These are phyloP conservation scores for Oopsacas minuta DNA, from an alignment of 37 sponge, comb jelly and placozoan genomes.

Conservation along the genomic window DNA sequence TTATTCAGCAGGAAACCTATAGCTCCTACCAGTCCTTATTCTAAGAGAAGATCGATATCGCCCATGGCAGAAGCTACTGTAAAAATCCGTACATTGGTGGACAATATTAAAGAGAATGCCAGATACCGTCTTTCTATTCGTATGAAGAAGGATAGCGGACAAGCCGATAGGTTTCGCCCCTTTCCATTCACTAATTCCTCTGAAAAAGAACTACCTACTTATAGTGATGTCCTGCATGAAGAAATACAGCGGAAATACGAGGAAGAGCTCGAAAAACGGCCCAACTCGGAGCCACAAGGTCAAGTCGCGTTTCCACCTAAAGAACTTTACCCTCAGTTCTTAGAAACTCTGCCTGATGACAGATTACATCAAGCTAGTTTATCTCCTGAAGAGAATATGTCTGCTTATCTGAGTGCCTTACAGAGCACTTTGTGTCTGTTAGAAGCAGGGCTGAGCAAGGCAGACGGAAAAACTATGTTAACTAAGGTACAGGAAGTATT, in stretches of 20 bases:
- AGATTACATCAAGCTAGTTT: background rate
- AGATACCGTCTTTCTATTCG: background rate
- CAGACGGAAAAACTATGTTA: background rate
- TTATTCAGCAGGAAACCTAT: background rate
- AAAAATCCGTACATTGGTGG: background rate
- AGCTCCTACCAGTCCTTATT: background rate
- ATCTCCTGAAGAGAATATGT: background rate
- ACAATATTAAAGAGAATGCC: background rate
- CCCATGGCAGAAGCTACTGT: background rate
- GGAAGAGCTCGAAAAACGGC: background rate
- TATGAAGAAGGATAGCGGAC: background rate
- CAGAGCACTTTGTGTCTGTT: constrained; percentile 3
- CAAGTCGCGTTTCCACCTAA: background rate
- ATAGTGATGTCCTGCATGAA: background rate
- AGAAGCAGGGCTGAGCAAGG: background rate
- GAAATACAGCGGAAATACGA: constrained; percentile 2
- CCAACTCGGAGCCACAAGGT: background rate
- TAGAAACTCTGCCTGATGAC: background rate
- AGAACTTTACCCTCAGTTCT: background rate
- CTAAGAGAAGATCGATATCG: background rate
- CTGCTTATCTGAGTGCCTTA: background rate
- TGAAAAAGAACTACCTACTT: background rate
- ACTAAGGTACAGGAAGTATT: background rate
- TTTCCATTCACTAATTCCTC: background rate
- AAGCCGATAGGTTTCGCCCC: background rate